phyloP scores from a whole-genome alignment of 2,888 invertebrate species.

The Harpagoxenus sublaevis region DNA sequence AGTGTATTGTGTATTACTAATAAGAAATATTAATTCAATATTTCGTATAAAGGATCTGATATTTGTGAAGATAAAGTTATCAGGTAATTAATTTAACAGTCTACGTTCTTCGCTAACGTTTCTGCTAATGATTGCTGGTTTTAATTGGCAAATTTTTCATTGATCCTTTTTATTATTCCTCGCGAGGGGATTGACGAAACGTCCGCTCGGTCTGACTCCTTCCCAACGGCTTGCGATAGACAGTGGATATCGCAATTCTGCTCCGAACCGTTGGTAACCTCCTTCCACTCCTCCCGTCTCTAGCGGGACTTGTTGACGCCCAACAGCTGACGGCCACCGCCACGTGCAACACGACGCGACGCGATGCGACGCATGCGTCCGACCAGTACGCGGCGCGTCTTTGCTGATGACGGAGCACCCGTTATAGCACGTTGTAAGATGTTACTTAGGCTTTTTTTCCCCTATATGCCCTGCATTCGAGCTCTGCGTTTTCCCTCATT shows the following conservation, averaged over 20 bases:
- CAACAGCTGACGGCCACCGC: constrained; percentile 46
- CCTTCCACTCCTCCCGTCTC: constrained; percentile 9
- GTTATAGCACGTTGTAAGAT: neutral
- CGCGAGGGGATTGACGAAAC: neutral
- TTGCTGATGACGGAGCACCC: constrained; percentile 1
- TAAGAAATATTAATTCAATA: neutral
- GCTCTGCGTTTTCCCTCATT: neutral
- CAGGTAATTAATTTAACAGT: neutral
- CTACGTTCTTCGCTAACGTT: neutral
- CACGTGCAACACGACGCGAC: constrained; percentile 40
- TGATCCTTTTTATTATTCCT: neutral
- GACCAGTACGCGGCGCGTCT: constrained; percentile 23
- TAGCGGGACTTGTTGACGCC: constrained; percentile 57
- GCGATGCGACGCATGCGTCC: constrained; percentile 37
- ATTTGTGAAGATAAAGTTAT: constrained; percentile 1
- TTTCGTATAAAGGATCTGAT: neutral
- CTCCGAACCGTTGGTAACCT: constrained; percentile 5
- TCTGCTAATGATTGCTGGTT: neutral
- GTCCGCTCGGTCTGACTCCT: neutral
- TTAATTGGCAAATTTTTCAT: neutral
- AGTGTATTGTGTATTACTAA: neutral
- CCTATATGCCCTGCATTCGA: neutral
- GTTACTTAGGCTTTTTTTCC: neutral
- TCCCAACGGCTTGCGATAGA: neutral
- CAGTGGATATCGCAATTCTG: neutral